Base-by-base conservation (phyloP, 2,888 invertebrate species). In the Sacculina carcini region DNA sequence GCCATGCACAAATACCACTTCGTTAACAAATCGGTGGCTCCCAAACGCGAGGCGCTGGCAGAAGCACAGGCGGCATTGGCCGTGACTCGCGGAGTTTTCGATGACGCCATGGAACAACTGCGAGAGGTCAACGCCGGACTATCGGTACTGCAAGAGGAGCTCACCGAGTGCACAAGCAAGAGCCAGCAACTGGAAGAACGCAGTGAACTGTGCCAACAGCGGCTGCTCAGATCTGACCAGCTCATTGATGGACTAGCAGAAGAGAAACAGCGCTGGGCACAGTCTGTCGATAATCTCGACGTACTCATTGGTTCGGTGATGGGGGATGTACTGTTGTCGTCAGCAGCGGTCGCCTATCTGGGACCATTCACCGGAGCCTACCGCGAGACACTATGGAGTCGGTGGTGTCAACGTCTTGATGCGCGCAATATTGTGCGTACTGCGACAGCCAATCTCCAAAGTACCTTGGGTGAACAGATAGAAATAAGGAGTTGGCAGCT, bases 1-100 rank as follows among this genome's bases (percentile, higher is more conserved):
- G 94, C 94, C 2, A 85, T 96, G 79, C 94, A 94, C 61, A 83
- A 89, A 7, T 96, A 94, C 64, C 92, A 96, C 62, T 61, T 62
- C 47, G 68, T 70, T 23, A 67, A 67, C 53, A 68, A 72, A 62
- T 74, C 77, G 40, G 81, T 82, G 9, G 83, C 79, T 9, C 86
- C 86, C 0, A 87, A 87, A 66, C 82, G 84, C 62, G 78, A 75
- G 9, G 81, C 82, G 63, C 66, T 87, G 52, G 74, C 73, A 54
- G 74, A 73, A 49, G 85, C 86, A 1, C 86, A 92, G 67, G 73
- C 70, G 58, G 80, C 84, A 61, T 80, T 84, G 62, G 71, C 78
- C 10, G 71, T 77, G 60, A 81, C 86, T 31, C 82, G 89, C 80
- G 77, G 75, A 39, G 76, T 86, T 60, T 70, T 92, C 53, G 78